phyloP scores from a whole-genome alignment of 1,140 invertebrate genomes.

The Hyphantria cunea region DNA sequence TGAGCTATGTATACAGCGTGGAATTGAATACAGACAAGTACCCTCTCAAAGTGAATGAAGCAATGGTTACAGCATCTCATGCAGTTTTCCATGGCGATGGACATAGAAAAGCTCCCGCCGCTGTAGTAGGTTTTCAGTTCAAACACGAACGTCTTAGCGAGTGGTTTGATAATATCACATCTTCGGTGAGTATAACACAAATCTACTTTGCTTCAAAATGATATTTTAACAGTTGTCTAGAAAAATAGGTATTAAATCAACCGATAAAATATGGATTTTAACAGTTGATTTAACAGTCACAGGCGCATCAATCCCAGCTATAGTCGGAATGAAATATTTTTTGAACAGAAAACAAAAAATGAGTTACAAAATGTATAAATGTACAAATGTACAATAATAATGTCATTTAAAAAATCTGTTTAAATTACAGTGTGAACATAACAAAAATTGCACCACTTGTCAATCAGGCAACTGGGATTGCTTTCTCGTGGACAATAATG shows the following conservation, averaged over 20 bases:
- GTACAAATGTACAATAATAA: too few relatives aligned
- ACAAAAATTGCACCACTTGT: slow-evolving; percentile 85
- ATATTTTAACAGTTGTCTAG: background rate
- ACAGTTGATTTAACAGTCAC: too few relatives aligned
- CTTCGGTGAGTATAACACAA: slow-evolving; percentile 79
- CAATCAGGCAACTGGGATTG: slow-evolving; percentile 89
- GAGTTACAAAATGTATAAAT: too few relatives aligned
- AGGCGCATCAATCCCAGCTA: too few relatives aligned
- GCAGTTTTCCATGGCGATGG: slow-evolving; percentile 90
- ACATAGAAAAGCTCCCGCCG: slow-evolving; percentile 89
- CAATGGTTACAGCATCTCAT: slow-evolving; percentile 92
- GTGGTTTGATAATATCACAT: slow-evolving; percentile 91
- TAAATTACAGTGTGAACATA: slow-evolving; percentile 82
- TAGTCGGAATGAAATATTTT: too few relatives aligned
- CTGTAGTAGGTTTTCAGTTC: slow-evolving; percentile 96
- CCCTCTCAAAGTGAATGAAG: slow-evolving; percentile 59
- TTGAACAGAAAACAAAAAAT: too few relatives aligned
- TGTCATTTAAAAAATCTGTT: too few relatives aligned
- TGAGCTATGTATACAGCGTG: slow-evolving; percentile 90
- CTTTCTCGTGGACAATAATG: slow-evolving; percentile 94
- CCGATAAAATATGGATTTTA: too few relatives aligned
- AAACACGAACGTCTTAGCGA: slow-evolving; percentile 88
- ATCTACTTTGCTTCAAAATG: background rate
- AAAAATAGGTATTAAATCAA: too few relatives aligned
- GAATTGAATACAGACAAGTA: slow-evolving; percentile 66